A percentile compares a stretch with the other conserved stretches of the same genome.
These are phyloP conservation scores for Morpho deidamia DNA, from an alignment of 2,888 invertebrate species.

Conservation along the genomic window DNA sequence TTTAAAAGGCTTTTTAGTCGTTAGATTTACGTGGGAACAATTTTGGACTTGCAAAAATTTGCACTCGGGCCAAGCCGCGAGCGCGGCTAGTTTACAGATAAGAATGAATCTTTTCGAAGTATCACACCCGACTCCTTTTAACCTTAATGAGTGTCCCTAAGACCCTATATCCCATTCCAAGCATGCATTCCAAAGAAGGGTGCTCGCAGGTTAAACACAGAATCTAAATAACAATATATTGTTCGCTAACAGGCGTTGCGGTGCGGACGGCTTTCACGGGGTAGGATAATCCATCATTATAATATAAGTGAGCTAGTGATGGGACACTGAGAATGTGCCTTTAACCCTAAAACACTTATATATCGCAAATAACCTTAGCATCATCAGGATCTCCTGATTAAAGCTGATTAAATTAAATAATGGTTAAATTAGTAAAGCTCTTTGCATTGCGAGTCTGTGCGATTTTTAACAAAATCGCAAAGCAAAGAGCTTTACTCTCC, in stretches of 20 bases:
- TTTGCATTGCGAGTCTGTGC: too few species aligned
- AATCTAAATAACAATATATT: constrained; percentile 66
- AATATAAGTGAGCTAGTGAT: constrained; percentile 34
- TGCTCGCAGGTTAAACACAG: constrained; percentile 61
- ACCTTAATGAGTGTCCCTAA: constrained; percentile 7
- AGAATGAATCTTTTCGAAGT: background rate
- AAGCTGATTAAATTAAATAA: too few species aligned
- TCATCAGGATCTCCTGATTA: too few species aligned
- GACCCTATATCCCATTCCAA: constrained; percentile 14
- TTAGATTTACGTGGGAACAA: too few species aligned
- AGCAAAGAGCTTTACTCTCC: too few species aligned
- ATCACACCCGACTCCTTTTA: background rate
- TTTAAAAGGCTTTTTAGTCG: too few species aligned
- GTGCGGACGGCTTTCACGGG: constrained; percentile 57
- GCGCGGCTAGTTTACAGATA: too few species aligned
- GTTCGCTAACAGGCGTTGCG: constrained; percentile 69
- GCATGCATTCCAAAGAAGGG: constrained; percentile 13
- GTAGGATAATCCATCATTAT: constrained; percentile 60
- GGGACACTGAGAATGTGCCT: background rate
- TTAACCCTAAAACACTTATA: constrained; percentile 17
- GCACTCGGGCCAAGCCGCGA: too few species aligned
- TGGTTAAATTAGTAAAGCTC: too few species aligned
- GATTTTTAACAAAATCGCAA: too few species aligned
- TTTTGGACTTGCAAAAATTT: too few species aligned
- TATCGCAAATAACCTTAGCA: too few species aligned